Conservation (phyloP, 92 coral and sea anemone species). For the Plumapathes pennacea region DNA sequence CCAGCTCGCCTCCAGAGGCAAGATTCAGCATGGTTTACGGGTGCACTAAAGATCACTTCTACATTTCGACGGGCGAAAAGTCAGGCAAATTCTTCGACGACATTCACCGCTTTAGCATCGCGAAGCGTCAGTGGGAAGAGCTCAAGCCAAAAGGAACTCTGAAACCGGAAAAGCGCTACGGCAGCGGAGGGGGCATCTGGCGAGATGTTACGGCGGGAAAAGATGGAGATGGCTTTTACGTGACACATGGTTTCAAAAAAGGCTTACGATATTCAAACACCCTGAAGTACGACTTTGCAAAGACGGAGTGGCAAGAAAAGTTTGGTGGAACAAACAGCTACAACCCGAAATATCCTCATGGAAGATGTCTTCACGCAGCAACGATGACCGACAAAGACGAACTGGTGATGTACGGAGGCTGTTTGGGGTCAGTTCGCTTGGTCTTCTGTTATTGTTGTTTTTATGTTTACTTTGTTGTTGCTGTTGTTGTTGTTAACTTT, state of each 20-base stretch:
- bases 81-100: constrained; percentile 65
- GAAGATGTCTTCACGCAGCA: constrained; percentile 82
- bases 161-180: constrained; percentile 81
- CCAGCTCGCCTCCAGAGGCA: constrained; percentile 50
- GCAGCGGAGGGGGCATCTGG: constrained; percentile 75
- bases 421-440: constrained; percentile 91
- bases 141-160: constrained; percentile 43
- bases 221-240: constrained; percentile 72
- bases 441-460: too few species aligned
- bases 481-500: too few species aligned
- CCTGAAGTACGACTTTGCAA: constrained; percentile 59
- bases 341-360: constrained; percentile 85
- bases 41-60: constrained; percentile 41
- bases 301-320: constrained; percentile 68
- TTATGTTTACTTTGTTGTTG: too few species aligned
- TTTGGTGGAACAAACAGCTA: constrained; percentile 85
- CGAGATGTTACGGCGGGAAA: constrained; percentile 17
- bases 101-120: constrained; percentile 50
- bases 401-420: constrained; percentile 90
- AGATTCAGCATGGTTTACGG: constrained; percentile 96
- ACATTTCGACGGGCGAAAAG: constrained; percentile 81
- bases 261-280: constrained; percentile 82
- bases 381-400: constrained; percentile 73
- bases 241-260: constrained; percentile 88
- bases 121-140: constrained; percentile 42